Conservation (phyloP, 2,113 vertebrate species). For the Centropristis striata region DNA sequence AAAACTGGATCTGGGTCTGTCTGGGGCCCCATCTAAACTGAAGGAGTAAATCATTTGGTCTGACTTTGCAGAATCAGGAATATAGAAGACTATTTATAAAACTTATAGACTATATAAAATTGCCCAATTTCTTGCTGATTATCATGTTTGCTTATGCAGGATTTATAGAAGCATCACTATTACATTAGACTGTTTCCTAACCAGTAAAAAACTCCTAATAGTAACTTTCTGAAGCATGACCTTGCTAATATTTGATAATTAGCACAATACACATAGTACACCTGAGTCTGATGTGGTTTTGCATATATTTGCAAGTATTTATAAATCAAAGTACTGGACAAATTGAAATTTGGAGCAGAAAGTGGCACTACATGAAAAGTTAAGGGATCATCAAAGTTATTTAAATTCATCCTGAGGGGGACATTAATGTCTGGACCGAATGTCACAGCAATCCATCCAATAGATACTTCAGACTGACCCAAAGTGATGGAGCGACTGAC, state of each 20-base stretch:
- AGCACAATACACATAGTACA: not conserved
- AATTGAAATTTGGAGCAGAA: slow-evolving; percentile 3
- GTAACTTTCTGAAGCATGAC: too few species aligned
- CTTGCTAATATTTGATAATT: not conserved
- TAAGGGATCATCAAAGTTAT: not conserved
- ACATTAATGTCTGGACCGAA: not conserved
- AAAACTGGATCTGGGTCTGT: too few species aligned
- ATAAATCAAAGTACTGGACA: not conserved
- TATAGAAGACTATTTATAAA: too few species aligned
- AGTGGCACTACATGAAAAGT: not conserved
- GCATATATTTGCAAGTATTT: not conserved
- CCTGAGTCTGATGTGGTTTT: not conserved
- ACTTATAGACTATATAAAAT: too few species aligned
- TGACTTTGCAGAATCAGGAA: too few species aligned
- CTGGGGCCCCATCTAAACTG: too few species aligned
- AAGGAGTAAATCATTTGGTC: too few species aligned
- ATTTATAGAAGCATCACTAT: too few species aligned
- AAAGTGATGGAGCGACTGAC: not conserved
- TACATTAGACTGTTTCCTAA: too few species aligned
- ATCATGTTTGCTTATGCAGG: too few species aligned
- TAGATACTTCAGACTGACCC: not conserved
- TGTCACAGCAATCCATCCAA: not conserved
- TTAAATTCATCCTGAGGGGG: not conserved
- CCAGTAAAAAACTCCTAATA: too few species aligned
- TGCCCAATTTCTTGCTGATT: too few species aligned